A percentile compares a stretch with the other conserved stretches of the same genome.
These are phyloP conservation scores for Chionis minor DNA, from an alignment of 2,113 vertebrate genomes.

Conservation along the genomic window DNA sequence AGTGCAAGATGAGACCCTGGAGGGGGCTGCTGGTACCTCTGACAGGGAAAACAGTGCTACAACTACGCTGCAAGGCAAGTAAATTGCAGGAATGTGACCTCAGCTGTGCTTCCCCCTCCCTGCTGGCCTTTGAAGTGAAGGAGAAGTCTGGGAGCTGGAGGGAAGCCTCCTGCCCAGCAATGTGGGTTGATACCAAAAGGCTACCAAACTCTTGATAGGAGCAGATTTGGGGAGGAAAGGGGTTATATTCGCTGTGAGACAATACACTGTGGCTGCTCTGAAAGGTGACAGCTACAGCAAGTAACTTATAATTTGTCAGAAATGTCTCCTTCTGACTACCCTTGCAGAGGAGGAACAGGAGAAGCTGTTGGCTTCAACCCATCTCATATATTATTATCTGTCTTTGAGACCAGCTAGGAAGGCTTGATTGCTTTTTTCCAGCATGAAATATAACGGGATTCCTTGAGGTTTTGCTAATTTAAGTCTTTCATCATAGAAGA, in stretches of 20 bases:
- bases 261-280: not conserved
- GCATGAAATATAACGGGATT: not conserved
- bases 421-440: not conserved
- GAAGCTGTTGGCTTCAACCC: not conserved
- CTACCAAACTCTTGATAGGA: not conserved
- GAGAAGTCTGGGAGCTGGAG: not conserved
- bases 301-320: not conserved
- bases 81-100: not conserved
- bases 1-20: not conserved
- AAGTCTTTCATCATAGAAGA: not conserved
- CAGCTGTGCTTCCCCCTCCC: not conserved
- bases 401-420: not conserved
- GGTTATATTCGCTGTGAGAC: not conserved
- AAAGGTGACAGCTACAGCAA: not conserved
- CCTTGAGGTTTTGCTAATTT: not conserved
- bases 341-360: not conserved
- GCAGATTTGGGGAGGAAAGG: not conserved
- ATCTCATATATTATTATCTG: not conserved
- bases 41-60: not conserved
- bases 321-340: not conserved
- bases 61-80: not conserved
- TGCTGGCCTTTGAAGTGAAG: not conserved
- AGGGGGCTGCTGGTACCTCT: not conserved
- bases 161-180: not conserved
- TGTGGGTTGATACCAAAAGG: not conserved